These are phyloP conservation scores for Fregata magnificens DNA, from an alignment of 2,113 vertebrate species.

Conservation along the genomic window DNA sequence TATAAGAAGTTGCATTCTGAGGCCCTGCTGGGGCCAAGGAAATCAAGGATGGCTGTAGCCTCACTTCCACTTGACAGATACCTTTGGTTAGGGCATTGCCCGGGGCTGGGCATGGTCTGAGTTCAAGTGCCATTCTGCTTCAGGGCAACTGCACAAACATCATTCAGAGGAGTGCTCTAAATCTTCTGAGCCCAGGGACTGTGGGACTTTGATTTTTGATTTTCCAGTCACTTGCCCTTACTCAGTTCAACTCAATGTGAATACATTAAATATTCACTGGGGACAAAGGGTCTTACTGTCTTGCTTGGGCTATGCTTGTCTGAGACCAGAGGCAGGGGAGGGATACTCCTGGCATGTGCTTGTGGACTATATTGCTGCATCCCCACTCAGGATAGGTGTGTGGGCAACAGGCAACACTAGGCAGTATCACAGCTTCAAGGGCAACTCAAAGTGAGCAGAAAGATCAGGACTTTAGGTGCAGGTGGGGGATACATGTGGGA, in stretches of 20 bases:
- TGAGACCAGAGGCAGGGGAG: neutral
- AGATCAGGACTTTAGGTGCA: neutral
- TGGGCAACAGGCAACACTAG: neutral
- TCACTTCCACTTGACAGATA: neutral
- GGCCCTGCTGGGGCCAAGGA: neutral
- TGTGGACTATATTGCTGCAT: neutral
- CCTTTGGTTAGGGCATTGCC: neutral
- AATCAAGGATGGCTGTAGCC: neutral
- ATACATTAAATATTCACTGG: neutral
- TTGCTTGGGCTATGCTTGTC: neutral
- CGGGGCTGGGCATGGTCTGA: neutral
- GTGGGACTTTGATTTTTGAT: neutral
- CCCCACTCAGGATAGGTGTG: neutral
- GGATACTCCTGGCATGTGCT: accelerated
- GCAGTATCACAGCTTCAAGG: neutral
- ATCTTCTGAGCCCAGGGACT: neutral
- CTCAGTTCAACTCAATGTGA: neutral
- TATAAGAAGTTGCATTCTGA: neutral
- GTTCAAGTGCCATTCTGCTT: neutral
- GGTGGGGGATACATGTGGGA: neutral
- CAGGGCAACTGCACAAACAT: neutral
- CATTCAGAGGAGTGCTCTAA: neutral
- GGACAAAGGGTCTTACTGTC: neutral
- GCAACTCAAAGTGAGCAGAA: neutral
- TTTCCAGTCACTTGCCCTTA: neutral